Evolutionary conservation across 2,888 invertebrate species (phyloP).

Genomic region (Tupiocoris notatus): DNA sequence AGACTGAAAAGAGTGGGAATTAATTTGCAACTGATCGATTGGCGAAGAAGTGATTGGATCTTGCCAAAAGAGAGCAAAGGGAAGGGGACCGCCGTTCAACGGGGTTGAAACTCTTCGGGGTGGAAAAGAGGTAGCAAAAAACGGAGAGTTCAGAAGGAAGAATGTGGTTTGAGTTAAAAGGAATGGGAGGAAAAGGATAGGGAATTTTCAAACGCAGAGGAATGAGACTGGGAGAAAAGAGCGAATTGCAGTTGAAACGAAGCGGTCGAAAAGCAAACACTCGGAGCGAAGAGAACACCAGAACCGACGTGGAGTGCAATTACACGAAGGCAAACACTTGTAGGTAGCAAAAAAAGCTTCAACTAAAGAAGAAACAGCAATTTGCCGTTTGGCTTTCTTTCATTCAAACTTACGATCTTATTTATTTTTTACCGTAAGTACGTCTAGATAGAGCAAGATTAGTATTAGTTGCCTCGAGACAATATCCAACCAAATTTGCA

Average conservation of each 20-base stretch:
- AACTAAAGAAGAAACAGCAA: background rate
- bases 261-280: background rate
- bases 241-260: background rate
- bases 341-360: background rate
- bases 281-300: background rate
- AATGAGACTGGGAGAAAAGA: background rate
- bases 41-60: background rate
- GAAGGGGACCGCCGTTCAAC: background rate
- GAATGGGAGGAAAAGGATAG: background rate
- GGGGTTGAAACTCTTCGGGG: background rate
- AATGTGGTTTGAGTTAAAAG: background rate
- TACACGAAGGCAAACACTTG: background rate
- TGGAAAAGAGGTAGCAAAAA: background rate
- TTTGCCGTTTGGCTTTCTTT: background rate
- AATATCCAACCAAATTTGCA: no score
- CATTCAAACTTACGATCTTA: background rate
- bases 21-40: background rate
- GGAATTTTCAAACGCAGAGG: background rate
- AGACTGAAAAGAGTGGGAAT: background rate
- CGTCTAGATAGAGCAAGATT: no score
- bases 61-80: background rate
- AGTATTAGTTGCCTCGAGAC: no score
- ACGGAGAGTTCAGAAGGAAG: background rate
- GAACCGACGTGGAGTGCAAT: background rate
- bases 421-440: no score